Base-by-base conservation (phyloP, 1,140 invertebrate genomes). In the Lutraria rhynchaena region DNA sequence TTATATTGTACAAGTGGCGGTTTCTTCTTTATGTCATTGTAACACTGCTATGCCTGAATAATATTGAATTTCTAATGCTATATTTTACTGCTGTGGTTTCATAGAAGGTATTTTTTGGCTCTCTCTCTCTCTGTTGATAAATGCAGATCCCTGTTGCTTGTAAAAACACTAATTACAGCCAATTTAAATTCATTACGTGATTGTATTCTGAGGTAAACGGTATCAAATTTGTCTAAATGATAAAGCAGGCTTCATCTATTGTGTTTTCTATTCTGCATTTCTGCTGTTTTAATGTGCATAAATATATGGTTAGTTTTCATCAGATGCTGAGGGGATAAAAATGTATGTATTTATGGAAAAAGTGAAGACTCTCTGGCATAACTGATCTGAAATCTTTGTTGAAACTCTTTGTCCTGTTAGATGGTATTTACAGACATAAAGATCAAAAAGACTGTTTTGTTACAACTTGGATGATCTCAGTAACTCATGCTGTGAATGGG, bases 391-490 rank as follows among this genome's bases (percentile, higher is more conserved):
- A 67, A 67, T 49, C 37, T 67, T 67, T 67, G 41, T 67, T 75
- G 29, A 63, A 61, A 80, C 31, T 44, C 75, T 55, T 55, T 77
- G 75, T 77, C 75, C 75, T 37, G 35, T 44, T 65, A 77, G 75
- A 67, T 80, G 76, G 46, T 80, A 70, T 69, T 80, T 80, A 58
- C 53, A 70, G 65, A 70, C 46, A 69, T 33, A 35, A 44, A 80
- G 61, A 80, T 80, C 76, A 80, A 80, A 80, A 80, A 80, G 65
- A 24, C 53, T 69, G 46, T 29, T n/a, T n/a, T 70, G 61, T 46
- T 67, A 19, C 65, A 69, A 80, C 53, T 55, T 15, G 9, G 55
- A 60, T 65, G 44, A 58, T 69, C 65, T 69, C 33, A 22, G 27
- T 22, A 65, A 41, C 15, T 44, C 76, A 17, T 69, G 76, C 76